These are phyloP conservation scores for Drosophila pseudotalamancana DNA, from an alignment of 2,888 invertebrate genomes.

Conservation along the genomic window DNA sequence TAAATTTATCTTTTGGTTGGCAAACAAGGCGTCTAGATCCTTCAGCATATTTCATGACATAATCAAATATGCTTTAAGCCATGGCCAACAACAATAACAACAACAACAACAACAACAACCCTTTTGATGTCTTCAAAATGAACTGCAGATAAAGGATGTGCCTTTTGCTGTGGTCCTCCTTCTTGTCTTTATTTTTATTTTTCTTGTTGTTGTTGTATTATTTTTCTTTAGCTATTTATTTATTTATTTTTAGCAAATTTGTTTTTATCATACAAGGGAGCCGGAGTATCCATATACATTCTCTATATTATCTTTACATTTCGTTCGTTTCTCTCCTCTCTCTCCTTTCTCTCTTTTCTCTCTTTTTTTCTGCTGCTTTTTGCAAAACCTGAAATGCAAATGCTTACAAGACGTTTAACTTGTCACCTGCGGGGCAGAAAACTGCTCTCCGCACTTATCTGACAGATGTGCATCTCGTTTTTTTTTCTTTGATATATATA, in stretches of 20 bases:
- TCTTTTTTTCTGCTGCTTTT: background rate
- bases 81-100: constrained; percentile 41
- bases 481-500: no score
- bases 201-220: no score
- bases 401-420: constrained; percentile 79
- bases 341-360: background rate
- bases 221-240: constrained; percentile 43
- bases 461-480: constrained; percentile 72
- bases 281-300: constrained; percentile 11
- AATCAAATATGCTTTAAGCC: constrained; percentile 78
- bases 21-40: constrained; percentile 48
- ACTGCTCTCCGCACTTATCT: constrained; percentile 71
- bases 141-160: constrained; percentile 61
- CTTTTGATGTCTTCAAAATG: constrained; percentile 66
- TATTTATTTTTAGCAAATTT: constrained; percentile 55
- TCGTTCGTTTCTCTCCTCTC: background rate
- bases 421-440: constrained; percentile 77
- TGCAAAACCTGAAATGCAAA: constrained; percentile 46
- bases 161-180: constrained; percentile 22
- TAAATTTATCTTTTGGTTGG: constrained; percentile 71
- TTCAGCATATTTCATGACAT: constrained; percentile 71
- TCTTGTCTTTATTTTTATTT: background rate
- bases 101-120: constrained; percentile 49
- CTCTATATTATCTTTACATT: constrained; percentile 27
- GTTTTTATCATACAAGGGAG: constrained; percentile 23